A percentile compares a stretch with the other conserved stretches of the same genome.
phyloP scores from a whole-genome alignment of 2,797 vertebrate genomes.

The Cirrhinus molitorella region DNA sequence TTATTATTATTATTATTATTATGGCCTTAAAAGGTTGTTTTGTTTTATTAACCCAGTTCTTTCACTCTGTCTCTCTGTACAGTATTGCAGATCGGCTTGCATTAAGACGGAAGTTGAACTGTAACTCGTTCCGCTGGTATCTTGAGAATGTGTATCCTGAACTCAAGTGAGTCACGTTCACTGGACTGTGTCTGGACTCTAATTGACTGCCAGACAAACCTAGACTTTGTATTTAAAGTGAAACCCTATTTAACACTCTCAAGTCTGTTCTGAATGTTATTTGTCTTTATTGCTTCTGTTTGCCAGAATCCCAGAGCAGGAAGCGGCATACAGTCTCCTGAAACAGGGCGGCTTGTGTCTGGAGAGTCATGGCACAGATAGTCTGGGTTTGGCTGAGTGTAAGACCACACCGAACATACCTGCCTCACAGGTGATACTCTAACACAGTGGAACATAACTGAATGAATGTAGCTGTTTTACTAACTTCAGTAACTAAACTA shows the following conservation, averaged over 20 bases:
- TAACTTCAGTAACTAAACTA: neutral
- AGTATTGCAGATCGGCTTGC: constrained; percentile 90
- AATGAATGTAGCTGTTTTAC: too few relatives aligned
- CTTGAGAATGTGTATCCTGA: constrained; percentile 97
- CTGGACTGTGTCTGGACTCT: neutral
- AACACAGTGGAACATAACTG: neutral
- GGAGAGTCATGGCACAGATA: constrained; percentile 86
- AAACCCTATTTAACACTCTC: neutral
- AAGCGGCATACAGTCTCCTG: constrained; percentile 87
- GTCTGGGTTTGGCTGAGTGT: constrained; percentile 86
- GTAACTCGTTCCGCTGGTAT: constrained; percentile 98
- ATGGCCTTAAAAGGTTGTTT: too few relatives aligned
- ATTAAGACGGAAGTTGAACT: constrained; percentile 90
- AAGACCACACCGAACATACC: constrained; percentile 81
- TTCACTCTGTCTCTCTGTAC: constrained; percentile 11
- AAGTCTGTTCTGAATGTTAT: neutral
- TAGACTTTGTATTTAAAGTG: neutral
- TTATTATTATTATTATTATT: too few relatives aligned
- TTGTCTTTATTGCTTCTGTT: constrained; percentile 23
- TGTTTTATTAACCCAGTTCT: neutral
- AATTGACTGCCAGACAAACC: neutral
- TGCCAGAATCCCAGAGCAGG: constrained; percentile 92
- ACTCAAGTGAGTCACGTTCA: constrained; percentile 86
- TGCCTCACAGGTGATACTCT: constrained; percentile 84
- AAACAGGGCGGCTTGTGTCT: constrained; percentile 89